These are phyloP conservation scores for Archivesica marissinica DNA, from an alignment of 1,140 invertebrate species.

Conservation along the genomic window DNA sequence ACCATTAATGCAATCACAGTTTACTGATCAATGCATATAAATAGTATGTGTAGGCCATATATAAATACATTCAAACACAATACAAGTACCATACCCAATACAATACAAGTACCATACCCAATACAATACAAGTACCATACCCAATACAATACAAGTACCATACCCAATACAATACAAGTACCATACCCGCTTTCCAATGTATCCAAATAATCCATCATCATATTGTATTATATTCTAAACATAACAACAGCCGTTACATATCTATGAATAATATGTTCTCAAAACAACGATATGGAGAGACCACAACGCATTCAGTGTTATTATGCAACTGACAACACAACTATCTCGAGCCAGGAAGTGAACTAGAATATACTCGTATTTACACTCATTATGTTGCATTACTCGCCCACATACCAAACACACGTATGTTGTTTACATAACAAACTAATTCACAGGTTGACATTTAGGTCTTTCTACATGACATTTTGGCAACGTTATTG, in stretches of 20 bases:
- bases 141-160: too few relatives aligned
- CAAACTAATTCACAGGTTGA: conserved; percentile 1
- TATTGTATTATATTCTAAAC: background rate
- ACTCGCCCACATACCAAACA: background rate
- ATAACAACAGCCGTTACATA: background rate
- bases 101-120: too few relatives aligned
- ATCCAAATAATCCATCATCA: background rate
- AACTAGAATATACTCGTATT: background rate
- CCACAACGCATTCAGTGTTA: too few relatives aligned
- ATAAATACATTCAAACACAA: too few relatives aligned
- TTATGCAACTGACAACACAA: background rate
- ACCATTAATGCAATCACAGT: too few relatives aligned
- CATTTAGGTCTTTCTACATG: background rate
- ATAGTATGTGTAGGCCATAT: too few relatives aligned
- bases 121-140: too few relatives aligned
- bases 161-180: too few relatives aligned
- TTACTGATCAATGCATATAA: too few relatives aligned
- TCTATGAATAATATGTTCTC: too few relatives aligned
- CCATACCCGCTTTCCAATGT: conserved; percentile 10
- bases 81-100: too few relatives aligned
- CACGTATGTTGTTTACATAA: background rate
- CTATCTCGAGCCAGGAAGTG: background rate
- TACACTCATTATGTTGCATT: background rate
- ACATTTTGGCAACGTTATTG: background rate
- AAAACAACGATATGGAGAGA: too few relatives aligned